Percentiles rank a stretch among this genome's conserved stretches.
Evolutionary conservation across 2,113 vertebrate species (phyloP).

Genomic region (Psittacula cyanocephala): DNA sequence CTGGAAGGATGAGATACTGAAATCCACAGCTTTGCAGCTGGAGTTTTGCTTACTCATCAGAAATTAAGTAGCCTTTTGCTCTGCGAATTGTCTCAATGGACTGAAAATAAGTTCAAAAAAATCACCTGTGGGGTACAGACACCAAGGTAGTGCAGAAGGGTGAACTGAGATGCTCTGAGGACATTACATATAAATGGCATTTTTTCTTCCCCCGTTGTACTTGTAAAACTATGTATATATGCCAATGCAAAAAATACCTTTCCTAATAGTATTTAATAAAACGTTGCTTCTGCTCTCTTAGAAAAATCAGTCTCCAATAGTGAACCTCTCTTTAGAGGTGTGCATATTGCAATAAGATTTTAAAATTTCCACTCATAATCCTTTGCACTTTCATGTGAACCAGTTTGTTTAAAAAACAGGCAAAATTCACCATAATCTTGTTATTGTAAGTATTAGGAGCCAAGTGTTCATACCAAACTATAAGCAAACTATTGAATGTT

Average conservation of each 20-base stretch:
- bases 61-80: background rate
- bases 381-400: background rate
- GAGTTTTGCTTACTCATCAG: background rate
- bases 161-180: background rate
- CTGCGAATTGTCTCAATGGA: background rate
- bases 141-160: background rate
- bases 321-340: background rate
- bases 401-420: conserved; percentile 34
- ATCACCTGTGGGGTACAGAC: background rate
- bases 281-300: background rate
- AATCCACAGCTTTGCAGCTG: background rate
- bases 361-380: background rate
- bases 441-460: background rate
- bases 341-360: background rate
- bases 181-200: background rate
- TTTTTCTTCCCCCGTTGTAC: background rate
- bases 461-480: background rate
- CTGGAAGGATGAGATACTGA: background rate
- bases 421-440: conserved; percentile 16
- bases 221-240: background rate
- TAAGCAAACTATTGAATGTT: conserved; percentile 28
- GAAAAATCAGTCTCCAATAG: background rate
- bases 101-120: background rate
- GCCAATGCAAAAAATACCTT: background rate
- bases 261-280: background rate